phyloP scores from a whole-genome alignment of 2,888 invertebrate species.

The Xanthia icteritia region DNA sequence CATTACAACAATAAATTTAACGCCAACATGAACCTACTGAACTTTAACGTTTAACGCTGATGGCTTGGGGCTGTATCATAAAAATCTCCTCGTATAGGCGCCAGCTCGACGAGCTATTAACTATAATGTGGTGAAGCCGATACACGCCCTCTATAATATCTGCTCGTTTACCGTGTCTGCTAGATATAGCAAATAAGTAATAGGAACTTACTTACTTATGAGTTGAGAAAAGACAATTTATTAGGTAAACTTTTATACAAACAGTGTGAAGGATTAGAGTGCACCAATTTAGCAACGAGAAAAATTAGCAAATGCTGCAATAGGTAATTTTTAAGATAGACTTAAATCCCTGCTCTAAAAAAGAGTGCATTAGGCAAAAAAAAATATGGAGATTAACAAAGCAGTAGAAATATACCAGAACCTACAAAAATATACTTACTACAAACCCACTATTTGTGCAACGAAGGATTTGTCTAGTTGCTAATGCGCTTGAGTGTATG shows the following conservation, averaged over 20 bases:
- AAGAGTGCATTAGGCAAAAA: neutral
- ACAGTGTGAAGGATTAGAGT: neutral
- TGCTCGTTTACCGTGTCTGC: slow-evolving; percentile 21
- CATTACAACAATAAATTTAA: slow-evolving; percentile 35
- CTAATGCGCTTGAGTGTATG: slow-evolving; percentile 60
- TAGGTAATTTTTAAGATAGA: neutral
- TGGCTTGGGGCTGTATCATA: slow-evolving; percentile 72
- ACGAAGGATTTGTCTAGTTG: slow-evolving; percentile 51
- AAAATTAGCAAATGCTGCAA: neutral
- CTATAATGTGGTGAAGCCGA: slow-evolving; percentile 70
- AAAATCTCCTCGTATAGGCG: slow-evolving; percentile 77
- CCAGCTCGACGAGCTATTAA: slow-evolving; percentile 81
- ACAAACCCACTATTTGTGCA: slow-evolving; percentile 21
- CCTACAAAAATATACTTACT: slow-evolving; percentile 12
- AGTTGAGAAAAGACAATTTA: neutral
- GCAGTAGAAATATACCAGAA: slow-evolving; percentile 8
- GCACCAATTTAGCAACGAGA: neutral
- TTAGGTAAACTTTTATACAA: neutral
- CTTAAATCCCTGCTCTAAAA: neutral
- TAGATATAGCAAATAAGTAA: neutral
- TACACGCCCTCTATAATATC: slow-evolving; percentile 43
- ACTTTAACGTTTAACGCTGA: slow-evolving; percentile 56
- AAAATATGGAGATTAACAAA: neutral
- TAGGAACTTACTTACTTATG: neutral
- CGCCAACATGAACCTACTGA: slow-evolving; percentile 52